phyloP scores from a whole-genome alignment of 2,797 vertebrate genomes.

The Hylomyscus alleni region DNA sequence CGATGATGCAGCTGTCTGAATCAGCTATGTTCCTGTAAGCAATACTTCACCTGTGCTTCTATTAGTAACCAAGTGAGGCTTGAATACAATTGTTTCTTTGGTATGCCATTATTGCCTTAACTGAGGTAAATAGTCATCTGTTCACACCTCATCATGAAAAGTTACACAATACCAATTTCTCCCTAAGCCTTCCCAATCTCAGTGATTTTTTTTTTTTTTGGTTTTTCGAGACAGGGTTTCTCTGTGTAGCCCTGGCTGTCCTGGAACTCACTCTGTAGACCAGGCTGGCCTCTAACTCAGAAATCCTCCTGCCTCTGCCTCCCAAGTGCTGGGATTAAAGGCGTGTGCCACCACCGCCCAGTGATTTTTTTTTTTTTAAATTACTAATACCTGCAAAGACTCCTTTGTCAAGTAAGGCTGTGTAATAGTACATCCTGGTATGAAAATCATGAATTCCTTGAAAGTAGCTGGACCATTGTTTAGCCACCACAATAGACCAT shows the following conservation, averaged over 20 bases:
- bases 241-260: too few species aligned
- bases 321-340: too few species aligned
- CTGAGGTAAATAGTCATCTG: background rate
- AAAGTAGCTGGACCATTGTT: accelerated
- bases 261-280: too few species aligned
- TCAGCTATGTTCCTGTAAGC: background rate
- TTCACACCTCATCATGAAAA: background rate
- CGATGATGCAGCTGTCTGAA: background rate
- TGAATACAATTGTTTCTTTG: background rate
- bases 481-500: too few species aligned
- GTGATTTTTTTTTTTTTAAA: background rate
- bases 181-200: too few species aligned
- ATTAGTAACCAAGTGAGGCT: background rate
- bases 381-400: background rate
- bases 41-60: background rate
- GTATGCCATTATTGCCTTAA: background rate
- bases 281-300: too few species aligned
- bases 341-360: too few species aligned
- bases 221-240: too few species aligned
- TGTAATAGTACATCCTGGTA: background rate
- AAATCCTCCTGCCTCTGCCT: too few species aligned
- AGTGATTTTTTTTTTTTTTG: background rate
- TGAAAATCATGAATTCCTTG: background rate
- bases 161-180: background rate
- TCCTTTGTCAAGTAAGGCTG: background rate